Conservation (phyloP, 2,888 invertebrate species). For the Lepidochitona cinerea region DNA sequence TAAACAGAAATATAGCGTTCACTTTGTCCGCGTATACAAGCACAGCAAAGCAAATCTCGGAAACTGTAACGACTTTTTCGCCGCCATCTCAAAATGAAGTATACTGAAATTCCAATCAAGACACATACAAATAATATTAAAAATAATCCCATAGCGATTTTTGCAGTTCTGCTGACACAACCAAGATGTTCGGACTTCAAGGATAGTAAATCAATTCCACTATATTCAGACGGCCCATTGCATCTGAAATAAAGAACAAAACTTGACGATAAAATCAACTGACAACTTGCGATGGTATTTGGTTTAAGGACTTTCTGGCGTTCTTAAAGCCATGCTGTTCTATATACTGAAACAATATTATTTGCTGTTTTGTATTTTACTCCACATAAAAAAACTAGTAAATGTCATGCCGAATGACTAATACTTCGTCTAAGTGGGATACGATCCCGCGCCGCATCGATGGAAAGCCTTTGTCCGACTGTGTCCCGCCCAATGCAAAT, state of each 20-base stretch:
- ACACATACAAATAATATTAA: background rate
- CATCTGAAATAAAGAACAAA: background rate
- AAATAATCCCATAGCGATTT: background rate
- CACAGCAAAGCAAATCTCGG: background rate
- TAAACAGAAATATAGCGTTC: background rate
- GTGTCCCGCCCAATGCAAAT: too few relatives aligned
- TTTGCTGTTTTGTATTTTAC: too few relatives aligned
- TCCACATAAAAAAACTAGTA: too few relatives aligned
- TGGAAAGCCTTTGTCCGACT: too few relatives aligned
- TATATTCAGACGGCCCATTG: background rate
- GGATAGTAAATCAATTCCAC: background rate
- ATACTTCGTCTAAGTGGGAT: too few relatives aligned
- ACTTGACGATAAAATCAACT: too few relatives aligned
- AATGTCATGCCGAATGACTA: too few relatives aligned
- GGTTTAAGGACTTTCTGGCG: too few relatives aligned
- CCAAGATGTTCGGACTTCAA: background rate
- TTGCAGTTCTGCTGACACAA: background rate
- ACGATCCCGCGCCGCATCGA: too few relatives aligned
- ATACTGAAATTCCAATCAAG: background rate
- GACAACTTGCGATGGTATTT: too few relatives aligned
- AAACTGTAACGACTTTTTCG: background rate
- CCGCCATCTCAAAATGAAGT: background rate
- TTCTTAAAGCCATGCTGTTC: too few relatives aligned
- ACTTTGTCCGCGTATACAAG: background rate
- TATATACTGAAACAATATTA: too few relatives aligned